phyloP scores from a whole-genome alignment of 2,888 invertebrate genomes.

The Thymelicus sylvestris region DNA sequence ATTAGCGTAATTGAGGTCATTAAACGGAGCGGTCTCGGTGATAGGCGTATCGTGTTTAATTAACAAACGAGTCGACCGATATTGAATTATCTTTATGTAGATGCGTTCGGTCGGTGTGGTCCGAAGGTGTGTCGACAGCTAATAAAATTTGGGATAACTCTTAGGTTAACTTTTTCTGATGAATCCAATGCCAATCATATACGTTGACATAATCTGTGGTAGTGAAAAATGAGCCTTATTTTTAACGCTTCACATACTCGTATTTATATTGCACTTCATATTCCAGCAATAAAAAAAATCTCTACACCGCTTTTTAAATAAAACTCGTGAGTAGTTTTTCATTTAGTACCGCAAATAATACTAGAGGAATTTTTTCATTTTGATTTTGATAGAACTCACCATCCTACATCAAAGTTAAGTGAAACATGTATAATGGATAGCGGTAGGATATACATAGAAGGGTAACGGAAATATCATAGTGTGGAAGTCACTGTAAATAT shows the following conservation, averaged over 20 bases:
- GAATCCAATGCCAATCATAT: no score
- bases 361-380: background rate
- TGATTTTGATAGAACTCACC: background rate
- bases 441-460: background rate
- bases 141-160: background rate
- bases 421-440: background rate
- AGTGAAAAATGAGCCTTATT: background rate
- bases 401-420: background rate
- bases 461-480: constrained; percentile 13
- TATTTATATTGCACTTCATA: background rate
- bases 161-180: background rate
- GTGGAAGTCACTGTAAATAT: constrained; percentile 44
- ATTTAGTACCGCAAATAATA: no score
- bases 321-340: no score
- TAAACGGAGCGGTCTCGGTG: constrained; percentile 72
- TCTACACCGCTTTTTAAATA: no score
- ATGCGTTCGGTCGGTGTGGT: constrained; percentile 49
- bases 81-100: constrained; percentile 75
- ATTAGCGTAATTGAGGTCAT: constrained; percentile 80
- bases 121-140: constrained; percentile 10
- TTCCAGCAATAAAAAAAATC: background rate
- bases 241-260: background rate
- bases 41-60: constrained; percentile 80
- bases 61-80: constrained; percentile 77
- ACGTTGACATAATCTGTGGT: no score